Evolutionary conservation across 1,140 invertebrate genomes (phyloP), one percentile per base, ranked within the genome.

Genomic region (Sogatella furcifera): DNA sequence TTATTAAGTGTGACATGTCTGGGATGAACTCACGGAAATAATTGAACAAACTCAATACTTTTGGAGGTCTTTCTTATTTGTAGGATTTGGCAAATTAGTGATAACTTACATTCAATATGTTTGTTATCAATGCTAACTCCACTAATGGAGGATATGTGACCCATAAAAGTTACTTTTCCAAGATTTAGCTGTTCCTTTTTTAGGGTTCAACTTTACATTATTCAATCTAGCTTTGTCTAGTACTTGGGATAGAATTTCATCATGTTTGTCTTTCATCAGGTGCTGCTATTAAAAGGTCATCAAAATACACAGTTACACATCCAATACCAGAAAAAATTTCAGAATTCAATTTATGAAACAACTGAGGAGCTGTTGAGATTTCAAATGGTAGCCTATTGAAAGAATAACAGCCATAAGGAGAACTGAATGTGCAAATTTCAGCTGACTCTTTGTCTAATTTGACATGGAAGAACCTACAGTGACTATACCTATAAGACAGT

Each of bases 371-470:
- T 13, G 61, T 55, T 11, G 54, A 59, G 11, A 73, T 66, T 6
- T 68, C 71, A 61, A 72, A 69, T 14, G 69, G 70, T 6, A 71
- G 52, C 19, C 72, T 56, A 52, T 63, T 64, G 49, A 69, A 70
- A 24, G 61, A 53, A 61, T 65, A 73, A 21, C 67, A 17, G 5
- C 70, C 69, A 62, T 68, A 71, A 11, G 67, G 68, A n/a, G 59
- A 57, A 56, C 52, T 52, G 53, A 70, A 70, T 28, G 72, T 24
- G 52, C 52, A 54, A 31, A 31, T 31, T 10, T 31, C 31, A 5
- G 31, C 31, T 31, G 31, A 31, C 31, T 31, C 31, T 31, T 31
- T 31, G 10, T 31, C 31, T 10, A 31, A 31, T 31, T 31, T 31
- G 4, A 31, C 31, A 31, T 31, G 31, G 31, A 5, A 31, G 31